Evolutionary conservation across 2,797 vertebrate genomes (phyloP), one percentile per base, ranked within the genome.

Genomic region (Rhyacichthys aspro): DNA sequence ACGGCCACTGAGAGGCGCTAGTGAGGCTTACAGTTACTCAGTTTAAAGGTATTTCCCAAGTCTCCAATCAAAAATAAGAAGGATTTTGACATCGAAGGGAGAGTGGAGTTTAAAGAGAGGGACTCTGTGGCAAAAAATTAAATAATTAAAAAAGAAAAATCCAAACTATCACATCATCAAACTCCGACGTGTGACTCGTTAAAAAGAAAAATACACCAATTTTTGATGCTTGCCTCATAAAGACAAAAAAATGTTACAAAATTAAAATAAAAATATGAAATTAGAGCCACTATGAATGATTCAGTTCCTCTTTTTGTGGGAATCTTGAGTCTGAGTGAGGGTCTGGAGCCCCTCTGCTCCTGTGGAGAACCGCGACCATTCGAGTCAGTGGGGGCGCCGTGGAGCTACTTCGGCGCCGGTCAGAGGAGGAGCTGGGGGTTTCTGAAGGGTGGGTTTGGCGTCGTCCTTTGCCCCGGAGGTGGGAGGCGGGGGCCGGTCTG

Each of bases 401-500:
- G 54, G 61, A 52, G 75, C 80, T 90, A 92, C 71, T 95, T 94
- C 89, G 86, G 73, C 43, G 88, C 72, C 64, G 64, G 49, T 79
- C 32, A 23, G 43, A 2, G 14, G 82, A 8, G 23, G 68, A 68
- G 79, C 70, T 41, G 59, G 43, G 54, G 55, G 43, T 76, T 78
- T 87, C 83, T 92, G 95, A 90, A 82, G 90, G 84, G 83, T 85
- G 84, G 88, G 89, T 93, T 94, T 96, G 94, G 93, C 91, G 80
- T 95, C 92, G 65, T 97, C 94, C 85, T 91, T 94, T 79, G 88
- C 59, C 58, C 80, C 23, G 58, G 76, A 76, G n/a, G n/a, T n/a
- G 76, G 72, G 65, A 73, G 67, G 82, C 74, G 0, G 49, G 60
- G n/a, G 72, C 79, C 46, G 48, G 67, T 70, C 74, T n/a, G n/a